phyloP scores from a whole-genome alignment of 35 echinoderm and acorn worm species.

The Apostichopus californicus region DNA sequence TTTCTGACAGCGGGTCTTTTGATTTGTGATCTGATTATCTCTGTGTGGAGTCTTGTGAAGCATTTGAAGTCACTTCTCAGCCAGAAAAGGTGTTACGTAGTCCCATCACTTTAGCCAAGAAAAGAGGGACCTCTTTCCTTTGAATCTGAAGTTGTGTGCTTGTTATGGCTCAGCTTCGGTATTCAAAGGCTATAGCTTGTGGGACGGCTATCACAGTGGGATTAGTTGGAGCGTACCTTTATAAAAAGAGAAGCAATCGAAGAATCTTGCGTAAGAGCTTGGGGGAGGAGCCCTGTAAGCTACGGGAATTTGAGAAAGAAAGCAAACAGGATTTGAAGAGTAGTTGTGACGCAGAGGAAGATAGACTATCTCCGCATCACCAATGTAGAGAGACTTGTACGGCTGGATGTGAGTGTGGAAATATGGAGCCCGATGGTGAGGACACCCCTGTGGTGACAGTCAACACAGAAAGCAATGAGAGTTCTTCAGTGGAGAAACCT shows the following conservation, averaged over 20 bases:
- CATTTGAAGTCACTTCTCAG: no score
- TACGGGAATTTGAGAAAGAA: not conserved
- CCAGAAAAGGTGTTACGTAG: not conserved
- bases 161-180: slow-evolving; percentile 92
- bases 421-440: not conserved
- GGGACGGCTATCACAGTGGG: slow-evolving; percentile 72
- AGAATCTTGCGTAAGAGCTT: slow-evolving; percentile 14
- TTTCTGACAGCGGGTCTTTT: slow-evolving; percentile 22
- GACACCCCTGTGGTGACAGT: not conserved
- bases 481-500: not conserved
- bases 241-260: slow-evolving; percentile 55
- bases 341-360: not conserved
- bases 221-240: slow-evolving; percentile 70
- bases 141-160: slow-evolving; percentile 9
- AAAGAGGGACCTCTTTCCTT: not conserved
- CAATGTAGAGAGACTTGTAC: slow-evolving; percentile 49
- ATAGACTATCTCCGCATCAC: slow-evolving; percentile 14
- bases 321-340: not conserved
- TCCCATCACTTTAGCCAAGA: not conserved
- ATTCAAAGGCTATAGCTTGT: slow-evolving; percentile 83
- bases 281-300: not conserved
- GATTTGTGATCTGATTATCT: not conserved
- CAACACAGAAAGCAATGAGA: not conserved
- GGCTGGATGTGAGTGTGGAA: slow-evolving; percentile 34
- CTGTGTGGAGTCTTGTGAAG: no score